These are phyloP conservation scores for Cordilura impudica DNA, from an alignment of 2,888 invertebrate genomes.

Conservation along the genomic window DNA sequence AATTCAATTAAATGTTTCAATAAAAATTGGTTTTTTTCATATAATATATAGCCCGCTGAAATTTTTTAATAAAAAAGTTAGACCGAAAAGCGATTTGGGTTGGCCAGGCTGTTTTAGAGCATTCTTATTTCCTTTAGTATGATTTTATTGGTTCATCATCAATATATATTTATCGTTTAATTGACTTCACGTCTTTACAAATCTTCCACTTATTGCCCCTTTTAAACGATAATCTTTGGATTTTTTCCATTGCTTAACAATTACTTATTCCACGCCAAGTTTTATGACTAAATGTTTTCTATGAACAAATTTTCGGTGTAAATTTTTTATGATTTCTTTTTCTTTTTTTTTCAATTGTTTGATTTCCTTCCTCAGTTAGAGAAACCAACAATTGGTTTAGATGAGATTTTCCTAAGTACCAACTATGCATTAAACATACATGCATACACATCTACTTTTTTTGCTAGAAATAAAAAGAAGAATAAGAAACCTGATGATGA, in stretches of 20 bases:
- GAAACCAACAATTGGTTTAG: constrained; percentile 57
- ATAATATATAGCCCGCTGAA: no score
- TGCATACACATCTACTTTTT: no score
- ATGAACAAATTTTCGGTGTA: constrained; percentile 41
- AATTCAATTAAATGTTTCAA: no score
- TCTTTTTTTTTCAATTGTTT: neutral
- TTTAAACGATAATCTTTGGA: constrained; percentile 43
- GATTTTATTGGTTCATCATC: constrained; percentile 16
- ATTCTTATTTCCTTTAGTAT: no score
- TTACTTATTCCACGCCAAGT: constrained; percentile 20
- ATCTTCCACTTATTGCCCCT: constrained; percentile 42
- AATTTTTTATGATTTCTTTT: constrained; percentile 37
- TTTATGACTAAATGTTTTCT: constrained; percentile 22
- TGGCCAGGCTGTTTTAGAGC: no score
- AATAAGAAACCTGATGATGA: constrained; percentile 20
- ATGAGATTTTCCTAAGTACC: constrained; percentile 51
- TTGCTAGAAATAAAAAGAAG: neutral
- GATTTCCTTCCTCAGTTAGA: constrained; percentile 15
- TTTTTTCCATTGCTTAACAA: neutral
- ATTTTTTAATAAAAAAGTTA: no score
- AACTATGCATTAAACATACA: neutral
- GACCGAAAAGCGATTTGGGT: no score
- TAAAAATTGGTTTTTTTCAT: no score
- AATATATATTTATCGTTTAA: constrained; percentile 57
- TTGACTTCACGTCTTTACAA: constrained; percentile 48